Evolutionary conservation across 1,140 invertebrate species (phyloP).

Genomic region (Drosophila insularis): DNA sequence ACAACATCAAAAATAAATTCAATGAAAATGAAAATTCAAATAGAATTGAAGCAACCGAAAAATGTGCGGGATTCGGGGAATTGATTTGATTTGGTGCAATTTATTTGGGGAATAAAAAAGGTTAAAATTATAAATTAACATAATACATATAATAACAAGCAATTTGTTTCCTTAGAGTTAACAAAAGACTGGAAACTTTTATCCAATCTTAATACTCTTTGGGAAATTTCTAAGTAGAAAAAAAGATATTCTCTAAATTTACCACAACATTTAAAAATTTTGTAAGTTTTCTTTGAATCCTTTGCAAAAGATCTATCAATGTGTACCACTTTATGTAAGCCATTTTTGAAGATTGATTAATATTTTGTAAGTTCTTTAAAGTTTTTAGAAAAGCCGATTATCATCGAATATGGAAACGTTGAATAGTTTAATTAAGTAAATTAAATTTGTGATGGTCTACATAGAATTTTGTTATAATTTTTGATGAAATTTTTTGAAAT

Average conservation of each 20-base stretch:
- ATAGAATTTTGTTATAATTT: too few species aligned
- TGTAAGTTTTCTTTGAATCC: slow-evolving; percentile 24
- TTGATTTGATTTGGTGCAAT: slow-evolving; percentile 18
- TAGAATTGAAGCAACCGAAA: slow-evolving; percentile 49
- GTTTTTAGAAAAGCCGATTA: too few species aligned
- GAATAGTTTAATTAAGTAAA: too few species aligned
- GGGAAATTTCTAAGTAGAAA: neutral
- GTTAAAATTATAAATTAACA: slow-evolving; percentile 43
- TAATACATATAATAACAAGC: slow-evolving; percentile 15
- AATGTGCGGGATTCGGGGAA: slow-evolving; percentile 39
- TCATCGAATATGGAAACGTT: too few species aligned
- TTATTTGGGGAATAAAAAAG: slow-evolving; percentile 29
- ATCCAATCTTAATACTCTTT: neutral
- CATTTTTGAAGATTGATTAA: too few species aligned
- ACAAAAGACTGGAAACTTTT: neutral
- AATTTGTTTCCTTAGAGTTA: neutral
- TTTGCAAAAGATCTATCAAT: neutral
- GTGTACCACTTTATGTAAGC: too few species aligned
- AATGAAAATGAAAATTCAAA: slow-evolving; percentile 59
- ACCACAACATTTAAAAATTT: slow-evolving; percentile 70
- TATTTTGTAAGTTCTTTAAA: too few species aligned
- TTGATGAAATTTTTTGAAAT: too few species aligned
- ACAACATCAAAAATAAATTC: slow-evolving; percentile 70
- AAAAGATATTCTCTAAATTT: slow-evolving; percentile 56
- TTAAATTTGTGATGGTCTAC: too few species aligned